These are phyloP conservation scores for Tipula confusa DNA, from an alignment of 2,888 invertebrate genomes.

Conservation along the genomic window DNA sequence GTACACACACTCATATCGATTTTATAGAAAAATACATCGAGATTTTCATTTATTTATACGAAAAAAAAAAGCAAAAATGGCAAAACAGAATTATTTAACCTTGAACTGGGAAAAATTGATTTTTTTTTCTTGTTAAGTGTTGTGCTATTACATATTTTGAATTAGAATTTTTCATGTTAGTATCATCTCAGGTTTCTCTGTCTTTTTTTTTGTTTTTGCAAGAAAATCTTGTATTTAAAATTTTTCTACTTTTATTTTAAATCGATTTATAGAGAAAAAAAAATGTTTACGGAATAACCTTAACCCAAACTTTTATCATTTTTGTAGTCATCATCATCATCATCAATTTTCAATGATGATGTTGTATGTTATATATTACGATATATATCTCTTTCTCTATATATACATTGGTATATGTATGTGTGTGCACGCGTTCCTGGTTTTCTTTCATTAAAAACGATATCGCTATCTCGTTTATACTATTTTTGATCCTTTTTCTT, in stretches of 20 bases:
- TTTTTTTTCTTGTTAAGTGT: neutral
- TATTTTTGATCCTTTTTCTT: neutral
- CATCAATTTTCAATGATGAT: neutral
- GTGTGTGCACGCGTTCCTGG: neutral
- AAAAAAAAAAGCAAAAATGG: neutral
- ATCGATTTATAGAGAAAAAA: neutral
- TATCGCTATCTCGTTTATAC: neutral
- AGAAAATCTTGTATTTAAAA: neutral
- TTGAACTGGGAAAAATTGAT: constrained; percentile 20
- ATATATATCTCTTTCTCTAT: neutral
- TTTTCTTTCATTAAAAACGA: neutral
- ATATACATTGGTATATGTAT: neutral
- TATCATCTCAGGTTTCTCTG: neutral
- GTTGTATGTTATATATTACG: neutral
- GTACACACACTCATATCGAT: neutral
- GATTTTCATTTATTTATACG: neutral
- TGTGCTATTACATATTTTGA: neutral
- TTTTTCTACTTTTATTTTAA: neutral
- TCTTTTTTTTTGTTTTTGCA: neutral
- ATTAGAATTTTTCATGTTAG: neutral
- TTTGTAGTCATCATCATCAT: neutral
- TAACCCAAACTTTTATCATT: constrained; percentile 9
- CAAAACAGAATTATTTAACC: neutral
- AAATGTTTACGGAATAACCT: neutral
- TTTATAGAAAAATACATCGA: neutral